Percentiles rank a stretch among this genome's conserved stretches.
phyloP scores from a whole-genome alignment of 2,888 invertebrate species.

The Thumatha senex region DNA sequence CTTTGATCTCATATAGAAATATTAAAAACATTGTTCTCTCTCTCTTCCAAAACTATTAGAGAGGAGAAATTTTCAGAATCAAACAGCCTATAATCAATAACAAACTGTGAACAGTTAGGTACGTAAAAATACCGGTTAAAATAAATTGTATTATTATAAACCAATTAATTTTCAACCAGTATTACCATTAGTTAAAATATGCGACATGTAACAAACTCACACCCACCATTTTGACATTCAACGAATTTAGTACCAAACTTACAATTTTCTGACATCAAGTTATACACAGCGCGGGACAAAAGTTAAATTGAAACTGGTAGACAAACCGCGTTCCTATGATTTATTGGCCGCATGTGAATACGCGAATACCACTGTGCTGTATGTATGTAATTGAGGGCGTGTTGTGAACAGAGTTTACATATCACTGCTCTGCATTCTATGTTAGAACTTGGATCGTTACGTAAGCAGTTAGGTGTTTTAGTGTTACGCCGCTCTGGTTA shows the following conservation, averaged over 20 bases:
- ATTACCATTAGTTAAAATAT: not conserved
- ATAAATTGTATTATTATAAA: too few species aligned
- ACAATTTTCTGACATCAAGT: constrained; percentile 54
- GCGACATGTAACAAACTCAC: constrained; percentile 2
- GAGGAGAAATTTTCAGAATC: not conserved
- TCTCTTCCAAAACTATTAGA: too few species aligned
- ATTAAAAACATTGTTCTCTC: too few species aligned
- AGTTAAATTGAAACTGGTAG: constrained; percentile 81
- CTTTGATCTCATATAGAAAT: too few species aligned
- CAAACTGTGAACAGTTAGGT: too few species aligned
- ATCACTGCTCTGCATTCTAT: constrained; percentile 22
- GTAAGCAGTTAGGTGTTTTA: constrained; percentile 35
- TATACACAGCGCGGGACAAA: constrained; percentile 48
- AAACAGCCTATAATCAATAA: too few species aligned
- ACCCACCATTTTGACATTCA: constrained; percentile 30
- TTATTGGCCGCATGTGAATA: constrained; percentile 73
- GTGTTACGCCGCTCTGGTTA: constrained; percentile 13
- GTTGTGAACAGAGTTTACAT: constrained; percentile 25
- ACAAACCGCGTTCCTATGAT: constrained; percentile 71
- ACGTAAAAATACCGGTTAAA: too few species aligned
- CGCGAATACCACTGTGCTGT: constrained; percentile 38
- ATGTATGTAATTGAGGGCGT: constrained; percentile 39
- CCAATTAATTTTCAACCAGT: too few species aligned
- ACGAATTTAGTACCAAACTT: constrained; percentile 42
- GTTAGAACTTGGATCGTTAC: constrained; percentile 46